A percentile compares a stretch with the other conserved stretches of the same genome.
Conservation (phyloP, 2,113 vertebrate genomes). For the Rattus norvegicus region GRCr8 NC_086026.1:128816501-128817000, state of each 20-base stretch:
- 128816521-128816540: not conserved
- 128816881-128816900: not conserved
- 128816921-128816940: not conserved
- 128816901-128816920: not conserved
- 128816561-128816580: not conserved
- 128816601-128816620: not conserved
- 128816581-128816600: not conserved
- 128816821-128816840: too few relatives aligned
- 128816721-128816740: not conserved
- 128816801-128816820: too few relatives aligned
- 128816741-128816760: not conserved
- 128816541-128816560: not conserved
- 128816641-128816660: too few relatives aligned
- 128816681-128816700: too few relatives aligned
- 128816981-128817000: not conserved
- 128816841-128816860: too few relatives aligned
- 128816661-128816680: too few relatives aligned
- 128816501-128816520: not conserved
- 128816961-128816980: not conserved
- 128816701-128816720: not conserved
- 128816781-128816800: not conserved
- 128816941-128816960: not conserved
- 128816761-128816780: not conserved
- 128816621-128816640: not conserved
- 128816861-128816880: too few relatives aligned